Evolutionary conservation across 2,888 invertebrate genomes (phyloP), one percentile per base, ranked within the genome.

Genomic region (Zygaena filipendulae): DNA sequence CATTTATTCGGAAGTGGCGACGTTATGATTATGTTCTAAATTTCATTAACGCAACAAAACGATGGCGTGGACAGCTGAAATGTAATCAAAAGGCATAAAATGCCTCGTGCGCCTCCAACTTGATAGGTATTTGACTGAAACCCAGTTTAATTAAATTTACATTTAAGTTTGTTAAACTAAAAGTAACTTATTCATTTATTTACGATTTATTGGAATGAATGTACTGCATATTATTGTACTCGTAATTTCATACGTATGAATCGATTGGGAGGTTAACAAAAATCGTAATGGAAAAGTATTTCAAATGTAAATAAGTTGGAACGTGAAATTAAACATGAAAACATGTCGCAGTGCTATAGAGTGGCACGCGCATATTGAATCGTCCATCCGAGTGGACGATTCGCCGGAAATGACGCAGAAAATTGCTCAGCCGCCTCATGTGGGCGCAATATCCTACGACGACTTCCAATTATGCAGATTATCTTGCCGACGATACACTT

Each of bases 391-490:
- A 56, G 56, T 56, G 64, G 61, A 58, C 70, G 67, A 61, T 63
- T 64, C 55, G 34, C 45, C 63, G 77, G 77, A 77, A 77, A 79
- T 77, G 77, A 74, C 69, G 71, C 68, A 64, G 77, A 79, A 79
- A 79, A 79, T 79, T 79, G 77, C 68, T 53, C 60, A 45, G 53
- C 60, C 59, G 59, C 59, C 66, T 66, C 68, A 68, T 66, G 58
- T 72, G 74, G 70, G 74, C 70, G 70, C 64, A 71, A 77, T 75
- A 74, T 75, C 72, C 72, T 69, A 62, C 60, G 59, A 68, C 61
- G 63, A 63, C 59, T 69, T 62, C 63, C 75, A 77, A 77, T 79
- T 75, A 79, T 79, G 77, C 64, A 77, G 75, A 79, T 75, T 74
- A 74, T 69, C 57, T 56, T 51, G 44, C 50, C 44, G 42, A 46